Percentiles rank a stretch among this genome's conserved stretches.
phyloP scores from a whole-genome alignment of 2,797 vertebrate genomes.

The Gadopsis marmoratus region DNA sequence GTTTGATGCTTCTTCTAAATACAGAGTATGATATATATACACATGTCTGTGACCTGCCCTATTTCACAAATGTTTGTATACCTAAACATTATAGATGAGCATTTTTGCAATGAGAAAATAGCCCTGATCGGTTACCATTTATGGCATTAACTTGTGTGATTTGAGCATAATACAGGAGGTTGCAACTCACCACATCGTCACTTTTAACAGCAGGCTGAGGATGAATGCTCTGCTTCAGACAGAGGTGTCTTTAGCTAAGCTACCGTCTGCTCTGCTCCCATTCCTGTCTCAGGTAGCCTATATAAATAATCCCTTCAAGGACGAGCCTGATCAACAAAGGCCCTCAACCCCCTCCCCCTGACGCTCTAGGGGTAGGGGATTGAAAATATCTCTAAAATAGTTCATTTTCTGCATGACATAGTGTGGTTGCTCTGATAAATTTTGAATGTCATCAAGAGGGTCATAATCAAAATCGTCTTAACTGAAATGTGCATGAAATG shows the following conservation, averaged over 20 bases:
- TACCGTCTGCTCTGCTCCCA: constrained; percentile 62
- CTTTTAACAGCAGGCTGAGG: constrained; percentile 24
- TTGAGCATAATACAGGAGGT: background rate
- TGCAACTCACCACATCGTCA: background rate
- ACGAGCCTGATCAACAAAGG: constrained; percentile 68
- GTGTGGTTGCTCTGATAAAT: constrained; percentile 17
- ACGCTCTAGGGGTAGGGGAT: constrained; percentile 68
- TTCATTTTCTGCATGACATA: constrained; percentile 52
- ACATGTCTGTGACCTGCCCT: background rate
- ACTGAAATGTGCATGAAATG: background rate
- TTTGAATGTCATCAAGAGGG: constrained; percentile 48
- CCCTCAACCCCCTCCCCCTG: constrained; percentile 32
- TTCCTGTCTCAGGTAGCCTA: constrained; percentile 71
- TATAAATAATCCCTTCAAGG: constrained; percentile 78
- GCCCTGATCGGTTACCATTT: background rate
- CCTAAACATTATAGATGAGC: background rate
- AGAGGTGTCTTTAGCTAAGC: constrained; percentile 43
- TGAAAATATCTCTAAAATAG: constrained; percentile 75
- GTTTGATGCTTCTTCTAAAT: constrained; percentile 19
- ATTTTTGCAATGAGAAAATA: constrained; percentile 4
- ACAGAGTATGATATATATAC: background rate
- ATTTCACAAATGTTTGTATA: constrained; percentile 2
- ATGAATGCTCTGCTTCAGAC: constrained; percentile 42
- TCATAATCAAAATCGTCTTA: constrained; percentile 9
- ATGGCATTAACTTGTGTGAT: background rate